Evolutionary conservation across 2,797 vertebrate species (phyloP).

Genomic region (Acanthiza pusilla): DNA sequence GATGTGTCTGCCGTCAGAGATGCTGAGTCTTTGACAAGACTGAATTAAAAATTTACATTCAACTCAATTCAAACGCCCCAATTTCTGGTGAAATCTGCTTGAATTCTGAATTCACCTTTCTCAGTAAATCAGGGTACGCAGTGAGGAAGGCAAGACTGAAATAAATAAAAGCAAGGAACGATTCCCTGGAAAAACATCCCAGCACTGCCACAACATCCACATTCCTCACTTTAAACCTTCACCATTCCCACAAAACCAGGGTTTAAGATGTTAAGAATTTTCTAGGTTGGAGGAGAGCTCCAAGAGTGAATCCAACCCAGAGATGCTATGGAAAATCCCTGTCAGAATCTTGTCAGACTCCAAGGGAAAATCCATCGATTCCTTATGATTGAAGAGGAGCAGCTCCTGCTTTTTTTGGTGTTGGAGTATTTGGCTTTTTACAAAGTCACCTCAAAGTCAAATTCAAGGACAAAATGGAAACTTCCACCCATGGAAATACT

Average conservation of each 20-base stretch:
- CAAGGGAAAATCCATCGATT: neutral
- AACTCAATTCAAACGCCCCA: rapidly evolving
- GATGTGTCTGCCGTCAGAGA: neutral
- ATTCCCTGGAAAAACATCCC: neutral
- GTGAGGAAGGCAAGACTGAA: neutral
- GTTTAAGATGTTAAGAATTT: neutral
- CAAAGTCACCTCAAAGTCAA: neutral
- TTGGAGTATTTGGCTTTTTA: neutral
- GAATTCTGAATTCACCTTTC: neutral
- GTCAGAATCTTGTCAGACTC: neutral
- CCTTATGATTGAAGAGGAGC: neutral
- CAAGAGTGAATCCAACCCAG: neutral
- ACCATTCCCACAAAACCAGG: rapidly evolving
- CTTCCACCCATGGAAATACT: neutral
- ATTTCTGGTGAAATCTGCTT: neutral
- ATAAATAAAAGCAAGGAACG: neutral
- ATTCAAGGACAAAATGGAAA: neutral
- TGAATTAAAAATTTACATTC: neutral
- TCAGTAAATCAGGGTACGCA: neutral
- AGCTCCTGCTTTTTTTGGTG: neutral
- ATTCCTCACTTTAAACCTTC: neutral
- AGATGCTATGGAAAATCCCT: neutral
- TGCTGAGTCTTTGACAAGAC: rapidly evolving
- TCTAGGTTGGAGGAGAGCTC: neutral
- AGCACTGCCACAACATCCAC: neutral